These are phyloP conservation scores for Heliothis peltigera DNA, from an alignment of 2,888 invertebrate species.

Conservation along the genomic window DNA sequence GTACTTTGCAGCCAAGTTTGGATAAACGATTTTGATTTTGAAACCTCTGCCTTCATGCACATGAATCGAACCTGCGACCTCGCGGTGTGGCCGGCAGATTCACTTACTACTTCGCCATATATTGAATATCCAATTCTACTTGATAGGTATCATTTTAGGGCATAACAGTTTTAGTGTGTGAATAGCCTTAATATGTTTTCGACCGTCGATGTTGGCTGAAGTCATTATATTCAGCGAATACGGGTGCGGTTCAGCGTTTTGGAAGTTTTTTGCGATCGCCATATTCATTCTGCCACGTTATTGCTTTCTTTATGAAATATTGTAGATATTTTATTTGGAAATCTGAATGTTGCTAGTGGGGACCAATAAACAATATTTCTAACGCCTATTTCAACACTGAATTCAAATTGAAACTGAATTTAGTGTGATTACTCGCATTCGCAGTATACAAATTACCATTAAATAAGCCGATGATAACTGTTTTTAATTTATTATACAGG, in stretches of 20 bases:
- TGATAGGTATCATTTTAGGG: neutral
- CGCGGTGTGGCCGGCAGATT: too few relatives aligned
- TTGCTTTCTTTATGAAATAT: conserved; percentile 46
- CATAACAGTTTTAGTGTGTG: conserved; percentile 20
- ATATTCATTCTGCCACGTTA: conserved; percentile 50
- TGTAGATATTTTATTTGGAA: conserved; percentile 34
- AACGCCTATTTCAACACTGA: neutral
- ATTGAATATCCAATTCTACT: too few relatives aligned
- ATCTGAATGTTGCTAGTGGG: conserved; percentile 4
- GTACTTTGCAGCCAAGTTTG: too few relatives aligned
- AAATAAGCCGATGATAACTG: too few relatives aligned
- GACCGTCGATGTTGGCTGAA: conserved; percentile 53
- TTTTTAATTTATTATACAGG: too few relatives aligned
- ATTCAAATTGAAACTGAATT: too few relatives aligned
- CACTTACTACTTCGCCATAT: too few relatives aligned
- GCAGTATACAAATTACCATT: too few relatives aligned
- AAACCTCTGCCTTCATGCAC: too few relatives aligned
- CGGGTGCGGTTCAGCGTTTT: conserved; percentile 38
- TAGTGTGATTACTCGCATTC: too few relatives aligned
- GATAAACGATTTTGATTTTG: too few relatives aligned
- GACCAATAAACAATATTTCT: conserved; percentile 6
- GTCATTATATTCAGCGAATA: conserved; percentile 61
- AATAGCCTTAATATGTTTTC: conserved; percentile 35
- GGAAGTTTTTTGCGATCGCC: conserved; percentile 47
- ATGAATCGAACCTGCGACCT: too few relatives aligned